These are phyloP conservation scores for Nasua narica DNA, from an alignment of 2,797 vertebrate species.

Conservation along the genomic window DNA sequence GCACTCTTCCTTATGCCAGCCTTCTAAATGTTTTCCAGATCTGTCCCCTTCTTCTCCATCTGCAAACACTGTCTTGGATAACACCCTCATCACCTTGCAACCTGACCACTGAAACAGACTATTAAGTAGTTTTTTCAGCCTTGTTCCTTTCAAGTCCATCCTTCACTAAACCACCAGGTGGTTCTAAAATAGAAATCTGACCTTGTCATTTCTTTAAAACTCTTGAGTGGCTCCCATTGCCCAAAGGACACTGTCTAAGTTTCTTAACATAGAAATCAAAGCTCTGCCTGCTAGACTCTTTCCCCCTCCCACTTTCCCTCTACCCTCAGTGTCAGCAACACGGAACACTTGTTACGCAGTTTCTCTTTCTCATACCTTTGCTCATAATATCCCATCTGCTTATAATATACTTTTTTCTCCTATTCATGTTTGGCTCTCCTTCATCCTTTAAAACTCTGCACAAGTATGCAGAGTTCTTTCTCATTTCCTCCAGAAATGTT, in stretches of 20 bases:
- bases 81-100: background rate
- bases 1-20: background rate
- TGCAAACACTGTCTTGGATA: background rate
- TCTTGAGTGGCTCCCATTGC: background rate
- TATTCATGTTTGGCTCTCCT: background rate
- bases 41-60: background rate
- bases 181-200: background rate
- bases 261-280: background rate
- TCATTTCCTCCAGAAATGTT: background rate
- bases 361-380: background rate
- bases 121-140: background rate
- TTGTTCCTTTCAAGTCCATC: background rate
- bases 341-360: background rate
- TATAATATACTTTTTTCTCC: background rate
- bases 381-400: background rate
- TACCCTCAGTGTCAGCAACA: background rate
- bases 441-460: background rate
- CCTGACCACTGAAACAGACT: background rate
- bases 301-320: rapidly evolving
- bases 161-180: background rate
- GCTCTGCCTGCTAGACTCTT: background rate
- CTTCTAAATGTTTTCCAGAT: background rate
- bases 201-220: background rate
- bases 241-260: background rate
- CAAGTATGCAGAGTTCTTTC: background rate